Base-by-base conservation (phyloP, 2,113 vertebrate species). In the Pholis gunnellus region DNA sequence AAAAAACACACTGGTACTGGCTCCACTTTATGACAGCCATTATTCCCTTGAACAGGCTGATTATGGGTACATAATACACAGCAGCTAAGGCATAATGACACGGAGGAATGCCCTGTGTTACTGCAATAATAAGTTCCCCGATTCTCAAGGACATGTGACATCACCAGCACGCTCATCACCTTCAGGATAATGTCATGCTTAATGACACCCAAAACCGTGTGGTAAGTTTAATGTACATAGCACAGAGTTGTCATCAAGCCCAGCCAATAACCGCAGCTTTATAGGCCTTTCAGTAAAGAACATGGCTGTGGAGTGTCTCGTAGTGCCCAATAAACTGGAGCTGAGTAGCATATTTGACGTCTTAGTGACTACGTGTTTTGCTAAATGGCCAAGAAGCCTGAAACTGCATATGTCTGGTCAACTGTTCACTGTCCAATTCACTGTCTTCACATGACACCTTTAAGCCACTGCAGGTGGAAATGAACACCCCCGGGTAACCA, bases 121-220 rank as follows among this genome's bases (percentile, higher is more conserved):
- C 42, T 38, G 63, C 68, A 77, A 61, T 79, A 75, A 88, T 1
- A 56, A 6, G 61, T 73, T 36, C 59, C 8, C 27, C 14, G 31
- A 31, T 78, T 72, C 34, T 86, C 60, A 81, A 81, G 70, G 74
- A 69, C 71, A 29, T 25, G 11, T 34, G 76, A 56, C 36, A 61
- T 77, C 36, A 27, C 38, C 18, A 59, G n/a, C 9, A 38, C 25
- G 20, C 52, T 48, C 65, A 2, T 75, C 25, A 48, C 48, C 71
- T 64, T 57, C 9, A 70, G 9, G 34, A 70, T 61, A 9, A 40
- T 27, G 9, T 20, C 4, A 36, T 56, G 40, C 36, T 42, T 46
- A 56, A 72, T 83, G 8, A 70, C 52, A 74, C 17, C 14, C 27
- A 61, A 61, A 64, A 57, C 22, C 44, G 20, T 22, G 18, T 22